phyloP scores from a whole-genome alignment of 2,797 vertebrate genomes.

The Emydoidea blandingii region DNA sequence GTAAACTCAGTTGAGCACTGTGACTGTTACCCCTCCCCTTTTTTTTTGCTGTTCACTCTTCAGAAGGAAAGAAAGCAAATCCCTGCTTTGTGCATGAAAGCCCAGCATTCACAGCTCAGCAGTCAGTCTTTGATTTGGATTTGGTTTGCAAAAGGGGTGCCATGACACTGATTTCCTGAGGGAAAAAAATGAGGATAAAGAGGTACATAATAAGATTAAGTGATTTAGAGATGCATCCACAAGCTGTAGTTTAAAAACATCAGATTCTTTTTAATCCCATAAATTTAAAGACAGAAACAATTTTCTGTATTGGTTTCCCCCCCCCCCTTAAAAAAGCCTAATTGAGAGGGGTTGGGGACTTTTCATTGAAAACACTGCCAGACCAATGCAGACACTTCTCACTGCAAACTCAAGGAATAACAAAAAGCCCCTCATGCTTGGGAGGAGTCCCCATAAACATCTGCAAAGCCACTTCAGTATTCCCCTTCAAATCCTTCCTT shows the following conservation, averaged over 20 bases:
- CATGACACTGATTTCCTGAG: slow-evolving; percentile 31
- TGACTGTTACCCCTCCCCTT: not conserved
- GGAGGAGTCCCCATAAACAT: not conserved
- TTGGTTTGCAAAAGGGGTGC: slow-evolving; percentile 29
- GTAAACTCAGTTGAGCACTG: not conserved
- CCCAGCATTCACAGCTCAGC: slow-evolving; percentile 28
- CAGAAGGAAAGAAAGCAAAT: slow-evolving; percentile 22
- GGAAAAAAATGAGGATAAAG: slow-evolving; percentile 39
- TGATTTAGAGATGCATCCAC: slow-evolving; percentile 51
- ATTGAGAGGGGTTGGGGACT: not conserved
- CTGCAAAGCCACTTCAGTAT: not conserved
- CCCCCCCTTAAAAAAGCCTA: accelerated
- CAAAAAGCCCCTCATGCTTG: not conserved
- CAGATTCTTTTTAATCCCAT: not conserved
- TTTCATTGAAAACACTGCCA: not conserved
- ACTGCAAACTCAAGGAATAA: not conserved
- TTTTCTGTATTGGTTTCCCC: not conserved
- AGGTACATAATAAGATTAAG: slow-evolving; percentile 61
- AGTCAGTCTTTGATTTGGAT: slow-evolving; percentile 55
- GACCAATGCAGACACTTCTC: accelerated
- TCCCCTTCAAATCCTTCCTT: not conserved
- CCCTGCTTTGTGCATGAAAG: slow-evolving; percentile 50
- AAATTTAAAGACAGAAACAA: not conserved
- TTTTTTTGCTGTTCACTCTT: not conserved
- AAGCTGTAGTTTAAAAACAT: slow-evolving; percentile 20